phyloP scores from a whole-genome alignment of 2,888 invertebrate genomes.

The Rhodophaea formosa region DNA sequence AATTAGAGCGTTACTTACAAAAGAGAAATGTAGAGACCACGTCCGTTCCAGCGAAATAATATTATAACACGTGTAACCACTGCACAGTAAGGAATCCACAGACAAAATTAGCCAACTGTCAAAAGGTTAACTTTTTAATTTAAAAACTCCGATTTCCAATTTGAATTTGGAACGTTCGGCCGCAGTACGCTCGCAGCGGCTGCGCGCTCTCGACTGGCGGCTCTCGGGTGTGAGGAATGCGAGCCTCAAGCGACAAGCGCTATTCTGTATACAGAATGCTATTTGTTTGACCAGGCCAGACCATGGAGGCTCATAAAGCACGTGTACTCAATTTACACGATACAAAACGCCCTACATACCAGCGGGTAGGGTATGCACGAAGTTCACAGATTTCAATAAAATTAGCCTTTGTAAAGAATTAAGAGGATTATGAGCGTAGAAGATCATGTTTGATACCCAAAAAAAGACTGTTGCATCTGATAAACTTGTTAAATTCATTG shows the following conservation, averaged over 20 bases:
- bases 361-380: background rate
- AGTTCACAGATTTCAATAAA: too few relatives aligned
- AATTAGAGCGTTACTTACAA: conserved; percentile 24
- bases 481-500: too few relatives aligned
- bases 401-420: background rate
- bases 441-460: background rate
- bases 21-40: conserved; percentile 22
- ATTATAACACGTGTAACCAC: conserved; percentile 26
- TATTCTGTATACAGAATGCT: conserved; percentile 21
- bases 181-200: conserved; percentile 36
- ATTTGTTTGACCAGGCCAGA: conserved; percentile 10
- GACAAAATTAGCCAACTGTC: conserved; percentile 25
- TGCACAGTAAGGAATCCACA: conserved; percentile 28
- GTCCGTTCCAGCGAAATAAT: conserved; percentile 21
- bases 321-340: conserved; percentile 8
- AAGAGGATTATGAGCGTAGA: background rate
- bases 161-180: conserved; percentile 30
- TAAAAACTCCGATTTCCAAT: conserved; percentile 31
- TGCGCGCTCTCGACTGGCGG: conserved; percentile 44
- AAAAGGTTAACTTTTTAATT: conserved; percentile 29
- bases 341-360: conserved; percentile 9
- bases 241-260: conserved; percentile 19
- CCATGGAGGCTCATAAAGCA: conserved; percentile 8
- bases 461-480: too few relatives aligned
- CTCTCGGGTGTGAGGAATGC: conserved; percentile 31